A percentile compares a stretch with the other conserved stretches of the same genome.
Conservation (phyloP, 2,797 vertebrate species). For the Denticeps clupeoides region DNA sequence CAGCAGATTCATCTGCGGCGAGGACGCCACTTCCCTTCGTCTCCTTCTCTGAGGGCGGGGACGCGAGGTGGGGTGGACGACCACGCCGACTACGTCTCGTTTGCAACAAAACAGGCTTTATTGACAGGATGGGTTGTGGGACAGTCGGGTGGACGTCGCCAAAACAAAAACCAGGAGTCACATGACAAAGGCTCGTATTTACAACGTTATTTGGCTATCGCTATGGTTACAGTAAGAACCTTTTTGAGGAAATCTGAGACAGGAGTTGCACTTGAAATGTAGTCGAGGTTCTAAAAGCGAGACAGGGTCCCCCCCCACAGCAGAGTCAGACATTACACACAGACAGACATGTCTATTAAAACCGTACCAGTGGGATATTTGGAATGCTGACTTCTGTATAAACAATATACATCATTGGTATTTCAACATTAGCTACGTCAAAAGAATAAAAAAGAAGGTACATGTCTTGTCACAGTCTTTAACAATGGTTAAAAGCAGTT, state of each 20-base stretch:
- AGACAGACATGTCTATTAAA: slow-evolving; percentile 27
- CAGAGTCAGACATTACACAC: slow-evolving; percentile 43
- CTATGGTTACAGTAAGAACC: slow-evolving; percentile 63
- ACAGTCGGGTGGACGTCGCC: slow-evolving; percentile 39
- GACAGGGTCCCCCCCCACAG: slow-evolving; percentile 39
- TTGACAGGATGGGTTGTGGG: slow-evolving; percentile 66
- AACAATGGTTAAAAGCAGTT: slow-evolving; percentile 44
- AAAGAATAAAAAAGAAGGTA: slow-evolving; percentile 62
- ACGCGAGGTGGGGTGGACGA: no score
- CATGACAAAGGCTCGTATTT: slow-evolving; percentile 73
- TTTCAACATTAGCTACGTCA: slow-evolving; percentile 70
- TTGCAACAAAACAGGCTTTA: slow-evolving; percentile 70
- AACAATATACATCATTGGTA: slow-evolving; percentile 73
- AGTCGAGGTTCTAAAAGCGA: slow-evolving; percentile 49
- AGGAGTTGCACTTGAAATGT: slow-evolving; percentile 59
- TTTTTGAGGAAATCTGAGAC: slow-evolving; percentile 43
- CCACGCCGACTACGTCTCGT: slow-evolving; percentile 27
- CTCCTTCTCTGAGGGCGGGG: no score
- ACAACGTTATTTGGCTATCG: slow-evolving; percentile 76
- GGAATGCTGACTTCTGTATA: slow-evolving; percentile 77
- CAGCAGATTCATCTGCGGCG: not conserved
- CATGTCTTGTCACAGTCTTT: slow-evolving; percentile 62
- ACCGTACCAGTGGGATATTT: slow-evolving; percentile 65
- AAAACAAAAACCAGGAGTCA: slow-evolving; percentile 67
- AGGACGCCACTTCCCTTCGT: slow-evolving; percentile 25